Base-by-base conservation (phyloP, 2,113 vertebrate species). In the Zootoca vivipara region DNA sequence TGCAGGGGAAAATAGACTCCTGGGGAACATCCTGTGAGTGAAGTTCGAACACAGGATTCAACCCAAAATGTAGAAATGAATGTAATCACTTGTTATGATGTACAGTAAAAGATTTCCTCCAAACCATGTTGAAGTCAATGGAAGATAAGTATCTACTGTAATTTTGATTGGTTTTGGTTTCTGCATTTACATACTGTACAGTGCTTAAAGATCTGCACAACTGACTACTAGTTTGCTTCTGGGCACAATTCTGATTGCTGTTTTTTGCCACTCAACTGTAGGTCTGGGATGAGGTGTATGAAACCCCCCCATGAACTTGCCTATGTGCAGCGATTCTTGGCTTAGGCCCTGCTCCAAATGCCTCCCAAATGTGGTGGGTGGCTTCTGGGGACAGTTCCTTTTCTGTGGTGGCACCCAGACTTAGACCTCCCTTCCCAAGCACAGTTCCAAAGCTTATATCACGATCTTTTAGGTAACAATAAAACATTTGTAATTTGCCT, bases 161-260 rank as follows among this genome's bases (percentile, higher is more conserved):
- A 88, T 87, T 85, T 92, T 88, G 90, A 93, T 83, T 91, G 72
- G 56, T 86, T 70, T 91, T 87, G 87, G n/a, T 28, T 70, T 38
- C 33, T 70, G 24, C 52, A 80, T 58, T 79, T 79, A n/a, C 10
- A 85, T 24, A 75, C 16, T 7, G 26, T 30, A 62, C 70, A 77
- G 9, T n/a, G 15, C 2, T 75, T 85, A 22, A 62, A 70, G 8
- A 64, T 64, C 8, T 30, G 78, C 30, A 56, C 16, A 78, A 62
- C 67, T 30, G 28, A 10, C 7, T 69, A 69, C 67, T 26, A 28
- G 16, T 58, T 79, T 79, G 46, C n/a, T 62, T 16, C 26, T 18
- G 46, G 46, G 77, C 40, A 15, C 77, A 78, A 56, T 80, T 52
- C 38, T 42, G 10, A 79, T 12, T 56, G 42, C 52, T 62, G 52